Base-by-base conservation (phyloP, 2,797 vertebrate species). In the Characodon lateralis region DNA sequence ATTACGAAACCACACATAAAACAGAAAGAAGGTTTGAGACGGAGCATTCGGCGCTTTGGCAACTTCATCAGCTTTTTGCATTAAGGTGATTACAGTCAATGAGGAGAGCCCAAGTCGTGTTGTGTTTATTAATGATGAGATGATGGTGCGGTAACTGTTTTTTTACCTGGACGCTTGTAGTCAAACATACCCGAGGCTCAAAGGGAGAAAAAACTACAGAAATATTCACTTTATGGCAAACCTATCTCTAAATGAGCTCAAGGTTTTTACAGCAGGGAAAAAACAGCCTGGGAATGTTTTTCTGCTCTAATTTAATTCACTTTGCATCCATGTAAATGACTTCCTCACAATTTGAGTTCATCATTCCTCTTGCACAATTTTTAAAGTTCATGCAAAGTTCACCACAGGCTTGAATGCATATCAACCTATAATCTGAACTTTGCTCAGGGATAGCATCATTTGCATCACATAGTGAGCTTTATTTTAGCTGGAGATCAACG, bases 41-140 rank as follows among this genome's bases (percentile, higher is more conserved):
- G 1, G 81, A 87, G 88, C 84, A 43, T 77, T 82, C 85, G 51
- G 79, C 80, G 82, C 80, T 81, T 85, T 78, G 87, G 88, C 89
- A 87, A 93, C 91, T 95, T 93, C 88, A 93, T 92, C 92, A 90
- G 89, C 86, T 84, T 86, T 84, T 65, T 90, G 85, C 88, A 93
- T 94, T 91, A 93, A 82, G 90, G 89, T 88, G 89, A 94, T 93
- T 92, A 89, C 89, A 82, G 90, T 75, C 79, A 61, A 89, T 85
- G 83, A 88, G 85, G 71, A 39, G 80, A 76, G 80, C 59, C 18
- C 0, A 50, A 51, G 80, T 71, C 58, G 78, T 74, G 85, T 48
- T 56, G 84, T 69, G 82, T 77, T 39, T 91, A 83, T 76, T 89
- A 85, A 92, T 84, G 83, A 82, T 43, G 70, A 76, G 65, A 81